Evolutionary conservation across 1,140 invertebrate species (phyloP).

Genomic region (Megathymus violae): DNA sequence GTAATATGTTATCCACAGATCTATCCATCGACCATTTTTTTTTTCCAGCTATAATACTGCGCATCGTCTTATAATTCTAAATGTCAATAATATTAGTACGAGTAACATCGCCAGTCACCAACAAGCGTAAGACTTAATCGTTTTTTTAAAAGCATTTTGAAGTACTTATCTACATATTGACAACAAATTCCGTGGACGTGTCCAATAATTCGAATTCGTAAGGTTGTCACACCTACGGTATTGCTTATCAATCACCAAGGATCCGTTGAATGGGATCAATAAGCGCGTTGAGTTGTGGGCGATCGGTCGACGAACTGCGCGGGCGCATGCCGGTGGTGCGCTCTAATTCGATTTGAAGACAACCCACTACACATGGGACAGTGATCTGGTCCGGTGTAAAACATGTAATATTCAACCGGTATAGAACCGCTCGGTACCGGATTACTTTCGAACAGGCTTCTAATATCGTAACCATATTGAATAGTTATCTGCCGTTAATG

Average conservation of each 20-base stretch:
- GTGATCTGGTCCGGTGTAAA: slow-evolving; percentile 58
- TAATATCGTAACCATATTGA: slow-evolving; percentile 43
- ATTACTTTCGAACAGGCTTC: slow-evolving; percentile 39
- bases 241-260: slow-evolving; percentile 72
- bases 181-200: slow-evolving; percentile 41
- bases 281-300: slow-evolving; percentile 67
- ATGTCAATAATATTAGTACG: not conserved
- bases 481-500: not conserved
- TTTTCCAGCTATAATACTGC: too few species aligned
- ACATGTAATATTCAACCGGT: slow-evolving; percentile 51
- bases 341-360: slow-evolving; percentile 80
- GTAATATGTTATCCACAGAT: too few species aligned
- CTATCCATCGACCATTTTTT: too few species aligned
- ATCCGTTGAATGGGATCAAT: slow-evolving; percentile 77
- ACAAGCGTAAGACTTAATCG: slow-evolving; percentile 41
- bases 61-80: not conserved
- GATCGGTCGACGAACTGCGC: slow-evolving; percentile 80
- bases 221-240: slow-evolving; percentile 63
- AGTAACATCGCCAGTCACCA: slow-evolving; percentile 11
- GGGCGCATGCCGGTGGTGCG: slow-evolving; percentile 67
- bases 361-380: slow-evolving; percentile 59
- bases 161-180: slow-evolving; percentile 31
- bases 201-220: slow-evolving; percentile 39
- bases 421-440: slow-evolving; percentile 42
- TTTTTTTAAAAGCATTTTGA: slow-evolving; percentile 28